Conservation (phyloP, 92 coral and sea anemone species). For the Parazoanthus atlanticus region DNA sequence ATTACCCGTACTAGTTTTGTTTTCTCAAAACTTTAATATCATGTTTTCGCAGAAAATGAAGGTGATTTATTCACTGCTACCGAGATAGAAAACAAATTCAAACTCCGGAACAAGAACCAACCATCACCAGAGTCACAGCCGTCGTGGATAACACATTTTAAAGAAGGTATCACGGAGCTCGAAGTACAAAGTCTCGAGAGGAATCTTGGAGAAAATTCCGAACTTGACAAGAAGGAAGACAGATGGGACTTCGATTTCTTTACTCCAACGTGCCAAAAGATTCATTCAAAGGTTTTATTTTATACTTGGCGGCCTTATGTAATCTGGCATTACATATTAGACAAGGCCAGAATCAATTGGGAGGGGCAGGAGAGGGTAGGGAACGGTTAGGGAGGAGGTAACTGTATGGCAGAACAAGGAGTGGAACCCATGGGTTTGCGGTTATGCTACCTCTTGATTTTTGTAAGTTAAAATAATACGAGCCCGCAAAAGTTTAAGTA, state of each 20-base stretch:
- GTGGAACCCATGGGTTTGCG: too few relatives aligned
- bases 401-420: too few relatives aligned
- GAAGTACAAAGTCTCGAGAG: conserved; percentile 10
- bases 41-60: neutral
- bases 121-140: neutral
- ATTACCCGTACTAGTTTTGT: neutral
- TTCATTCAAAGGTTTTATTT: conserved; percentile 18
- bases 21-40: neutral
- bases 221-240: neutral
- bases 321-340: neutral
- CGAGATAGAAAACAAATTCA: neutral
- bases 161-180: conserved; percentile 29
- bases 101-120: neutral
- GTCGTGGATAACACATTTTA: neutral
- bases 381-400: too few relatives aligned
- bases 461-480: too few relatives aligned
- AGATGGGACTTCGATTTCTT: conserved; percentile 36
- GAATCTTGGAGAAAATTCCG: neutral
- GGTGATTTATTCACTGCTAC: neutral
- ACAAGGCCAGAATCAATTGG: neutral
- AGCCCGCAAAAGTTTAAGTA: too few relatives aligned
- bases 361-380: neutral
- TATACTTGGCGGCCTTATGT: neutral
- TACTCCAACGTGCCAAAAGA: conserved; percentile 25
- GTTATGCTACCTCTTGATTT: too few relatives aligned